These are phyloP conservation scores for Characodon lateralis DNA, from an alignment of 2,797 vertebrate species.

Conservation along the genomic window DNA sequence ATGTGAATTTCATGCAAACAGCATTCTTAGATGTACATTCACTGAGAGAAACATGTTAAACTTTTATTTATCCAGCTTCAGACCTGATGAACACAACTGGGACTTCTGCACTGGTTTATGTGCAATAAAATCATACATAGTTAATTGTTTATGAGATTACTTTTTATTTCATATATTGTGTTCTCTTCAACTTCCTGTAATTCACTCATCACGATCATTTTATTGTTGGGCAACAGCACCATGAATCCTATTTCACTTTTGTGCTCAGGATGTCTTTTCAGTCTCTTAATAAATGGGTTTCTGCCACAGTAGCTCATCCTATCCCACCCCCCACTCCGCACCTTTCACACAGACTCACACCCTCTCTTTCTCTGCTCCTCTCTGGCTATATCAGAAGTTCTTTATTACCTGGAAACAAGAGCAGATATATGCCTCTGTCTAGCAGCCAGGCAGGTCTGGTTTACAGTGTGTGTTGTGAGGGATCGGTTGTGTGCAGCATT, in stretches of 20 bases:
- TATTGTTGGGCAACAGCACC: conserved; percentile 37
- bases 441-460: conserved; percentile 48
- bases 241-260: conserved; percentile 62
- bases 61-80: not conserved
- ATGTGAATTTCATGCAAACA: not conserved
- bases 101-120: not conserved
- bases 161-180: not conserved
- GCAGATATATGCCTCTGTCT: conserved; percentile 70
- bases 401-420: conserved; percentile 72
- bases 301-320: conserved; percentile 39
- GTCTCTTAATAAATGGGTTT: conserved; percentile 59
- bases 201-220: conserved; percentile 35
- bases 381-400: conserved; percentile 57
- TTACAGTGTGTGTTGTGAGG: conserved; percentile 61
- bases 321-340: not conserved
- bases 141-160: not conserved
- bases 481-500: conserved; percentile 60
- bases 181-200: conserved; percentile 25
- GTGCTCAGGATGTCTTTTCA: conserved; percentile 57
- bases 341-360: conserved; percentile 2
- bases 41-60: not conserved
- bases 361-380: conserved; percentile 26
- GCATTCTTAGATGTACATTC: not conserved
- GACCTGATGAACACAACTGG: not conserved
- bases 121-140: not conserved